Percentiles rank a stretch among this genome's conserved stretches.
These are phyloP conservation scores for Microcebus griseorufus DNA, from an alignment of 2,113 vertebrate species.

Conservation along the genomic window DNA sequence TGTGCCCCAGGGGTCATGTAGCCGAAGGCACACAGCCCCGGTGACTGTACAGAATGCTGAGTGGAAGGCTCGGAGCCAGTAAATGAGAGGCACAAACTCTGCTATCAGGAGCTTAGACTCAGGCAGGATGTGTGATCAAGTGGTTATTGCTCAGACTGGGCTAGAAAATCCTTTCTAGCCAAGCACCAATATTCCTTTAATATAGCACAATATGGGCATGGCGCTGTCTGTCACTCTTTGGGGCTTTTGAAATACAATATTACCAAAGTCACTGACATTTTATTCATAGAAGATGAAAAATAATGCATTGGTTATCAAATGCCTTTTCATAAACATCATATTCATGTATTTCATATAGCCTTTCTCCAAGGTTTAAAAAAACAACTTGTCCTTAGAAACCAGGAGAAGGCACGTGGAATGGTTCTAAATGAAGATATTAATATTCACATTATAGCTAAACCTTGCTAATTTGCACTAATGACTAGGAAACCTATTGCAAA, in stretches of 20 bases:
- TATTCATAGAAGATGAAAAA: constrained; percentile 57
- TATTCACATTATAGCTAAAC: constrained; percentile 76
- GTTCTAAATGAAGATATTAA: constrained; percentile 77
- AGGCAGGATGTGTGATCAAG: constrained; percentile 39
- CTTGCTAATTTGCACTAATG: constrained; percentile 77
- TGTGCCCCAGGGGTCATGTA: neutral
- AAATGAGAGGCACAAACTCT: neutral
- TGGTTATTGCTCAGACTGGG: constrained; percentile 44
- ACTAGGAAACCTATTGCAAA: constrained; percentile 76
- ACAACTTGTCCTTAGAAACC: constrained; percentile 54
- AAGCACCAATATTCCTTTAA: constrained; percentile 45
- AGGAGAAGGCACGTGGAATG: constrained; percentile 40
- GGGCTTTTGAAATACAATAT: constrained; percentile 58
- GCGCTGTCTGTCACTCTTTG: constrained; percentile 20
- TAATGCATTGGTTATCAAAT: constrained; percentile 57
- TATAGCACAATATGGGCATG: neutral
- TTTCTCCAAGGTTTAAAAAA: constrained; percentile 48
- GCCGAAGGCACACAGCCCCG: neutral
- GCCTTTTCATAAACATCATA: constrained; percentile 59
- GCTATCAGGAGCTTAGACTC: neutral
- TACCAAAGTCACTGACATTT: constrained; percentile 56
- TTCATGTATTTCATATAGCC: constrained; percentile 17
- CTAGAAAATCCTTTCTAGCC: constrained; percentile 52
- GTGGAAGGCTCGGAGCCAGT: neutral
- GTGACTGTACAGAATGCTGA: neutral